Evolutionary conservation across 2,113 vertebrate species (phyloP), one percentile per base, ranked within the genome.

Genomic region (Phodopus roborovskii): DNA sequence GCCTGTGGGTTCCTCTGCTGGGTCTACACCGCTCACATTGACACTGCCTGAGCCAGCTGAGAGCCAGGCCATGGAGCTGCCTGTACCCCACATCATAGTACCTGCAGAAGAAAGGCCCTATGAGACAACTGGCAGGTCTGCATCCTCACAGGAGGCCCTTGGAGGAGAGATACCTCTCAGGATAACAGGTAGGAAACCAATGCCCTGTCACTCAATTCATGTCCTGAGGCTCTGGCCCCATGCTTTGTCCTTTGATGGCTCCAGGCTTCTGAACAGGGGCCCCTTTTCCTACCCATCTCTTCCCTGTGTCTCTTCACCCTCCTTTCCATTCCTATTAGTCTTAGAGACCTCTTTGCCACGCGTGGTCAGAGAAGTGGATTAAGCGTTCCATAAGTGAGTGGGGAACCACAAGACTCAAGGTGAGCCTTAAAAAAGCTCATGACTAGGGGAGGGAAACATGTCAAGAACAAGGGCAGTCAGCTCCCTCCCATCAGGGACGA

Each of bases 1-100:
- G 36, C 98, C 98, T 88, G 99, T 96, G 96, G 99, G 97, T 26
- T 91, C 82, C 71, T 97, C 97, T 30, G 62, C 83, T 30, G 95
- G 96, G 48, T 88, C 94, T 78, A 89, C 4, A 53, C 92, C 87
- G 95, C 93, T 13, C 39, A 97, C 96, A 26, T 94, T 98, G 88
- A 93, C 2, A 0, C 97, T 98, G 84, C 92, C 89, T 26, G 97
- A 75, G 3, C 88, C 94, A 45, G 96, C 91, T 0, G 97, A 97
- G 20, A 98, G 90, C 98, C 97, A 97, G 74, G 98, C 97, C 9
- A 58, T 96, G 42, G 96, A 97, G 79, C 90, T 94, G 4, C 93
- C 16, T 13, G 97, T 86, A 92, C 97, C 97, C 97, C 97, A 95
- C 96, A 95, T 87, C 94, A 60, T 95, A 94, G 86, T 60, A 96